A percentile compares a stretch with the other conserved stretches of the same genome.
Evolutionary conservation across 2,797 vertebrate species (phyloP).

Genomic region (Brachyrhaphis roseni): DNA sequence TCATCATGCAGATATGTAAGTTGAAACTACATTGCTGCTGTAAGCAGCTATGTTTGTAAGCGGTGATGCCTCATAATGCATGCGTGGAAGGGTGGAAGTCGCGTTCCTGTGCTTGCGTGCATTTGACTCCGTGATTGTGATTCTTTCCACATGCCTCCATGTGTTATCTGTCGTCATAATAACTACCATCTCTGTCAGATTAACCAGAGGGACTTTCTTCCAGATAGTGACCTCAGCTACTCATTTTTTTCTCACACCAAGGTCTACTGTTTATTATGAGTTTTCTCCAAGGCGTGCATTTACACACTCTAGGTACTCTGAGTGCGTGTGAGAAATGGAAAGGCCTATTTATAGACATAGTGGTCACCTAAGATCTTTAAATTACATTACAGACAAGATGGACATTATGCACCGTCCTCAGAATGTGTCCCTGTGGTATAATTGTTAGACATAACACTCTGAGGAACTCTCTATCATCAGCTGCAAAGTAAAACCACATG

Average conservation of each 20-base stretch:
- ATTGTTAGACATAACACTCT: conserved; percentile 76
- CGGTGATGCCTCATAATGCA: conserved; percentile 35
- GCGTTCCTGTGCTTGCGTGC: conserved; percentile 55
- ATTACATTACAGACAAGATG: conserved; percentile 15
- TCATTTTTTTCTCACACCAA: conserved; percentile 30
- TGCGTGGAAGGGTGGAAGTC: conserved; percentile 34
- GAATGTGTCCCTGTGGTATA: conserved; percentile 62
- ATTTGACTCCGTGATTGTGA: conserved; percentile 62
- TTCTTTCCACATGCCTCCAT: conserved; percentile 75
- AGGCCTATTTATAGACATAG: conserved; percentile 8
- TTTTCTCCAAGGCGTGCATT: conserved; percentile 1
- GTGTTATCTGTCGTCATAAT: conserved; percentile 77
- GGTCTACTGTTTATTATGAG: conserved; percentile 22
- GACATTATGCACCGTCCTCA: conserved; percentile 12
- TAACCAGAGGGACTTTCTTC: conserved; percentile 57
- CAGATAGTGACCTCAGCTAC: conserved; percentile 37
- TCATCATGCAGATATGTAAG: not conserved
- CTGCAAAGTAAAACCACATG: conserved; percentile 76
- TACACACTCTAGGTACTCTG: conserved; percentile 11
- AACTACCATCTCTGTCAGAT: conserved; percentile 70
- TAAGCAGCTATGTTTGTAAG: conserved; percentile 33
- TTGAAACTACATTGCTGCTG: conserved; percentile 28
- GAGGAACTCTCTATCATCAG: conserved; percentile 63
- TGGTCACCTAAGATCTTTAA: conserved; percentile 26
- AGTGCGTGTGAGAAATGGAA: not conserved